phyloP scores from a whole-genome alignment of 2,113 vertebrate species.

The Nyctibius bracteatus region DNA sequence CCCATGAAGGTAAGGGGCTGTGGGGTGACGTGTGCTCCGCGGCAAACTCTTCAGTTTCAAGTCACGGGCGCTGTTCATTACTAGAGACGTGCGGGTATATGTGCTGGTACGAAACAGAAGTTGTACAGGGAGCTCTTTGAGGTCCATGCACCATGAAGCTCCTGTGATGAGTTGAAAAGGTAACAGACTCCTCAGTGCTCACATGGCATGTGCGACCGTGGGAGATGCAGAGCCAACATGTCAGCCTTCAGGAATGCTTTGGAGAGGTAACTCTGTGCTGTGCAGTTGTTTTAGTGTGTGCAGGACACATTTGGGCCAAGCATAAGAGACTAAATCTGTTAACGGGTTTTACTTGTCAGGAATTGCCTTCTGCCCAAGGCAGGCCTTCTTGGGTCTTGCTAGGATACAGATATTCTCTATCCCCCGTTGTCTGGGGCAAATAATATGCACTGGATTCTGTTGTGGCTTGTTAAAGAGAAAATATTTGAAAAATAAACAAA shows the following conservation, averaged over 20 bases:
- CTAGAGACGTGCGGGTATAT: neutral
- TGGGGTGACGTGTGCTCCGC: neutral
- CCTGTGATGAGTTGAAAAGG: neutral
- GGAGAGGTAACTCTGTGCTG: neutral
- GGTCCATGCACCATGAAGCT: neutral
- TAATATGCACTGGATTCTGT: neutral
- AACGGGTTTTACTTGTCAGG: neutral
- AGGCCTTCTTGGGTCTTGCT: neutral
- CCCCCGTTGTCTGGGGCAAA: neutral
- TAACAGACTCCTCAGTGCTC: neutral
- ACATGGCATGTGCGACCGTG: rapidly evolving
- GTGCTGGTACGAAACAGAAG: neutral
- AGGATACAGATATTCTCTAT: neutral
- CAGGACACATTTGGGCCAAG: neutral
- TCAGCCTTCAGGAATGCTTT: neutral
- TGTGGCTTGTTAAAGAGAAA: conserved; percentile 38
- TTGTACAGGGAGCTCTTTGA: neutral
- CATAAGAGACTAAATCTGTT: neutral
- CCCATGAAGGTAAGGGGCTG: neutral
- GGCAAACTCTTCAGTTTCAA: neutral
- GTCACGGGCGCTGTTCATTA: rapidly evolving
- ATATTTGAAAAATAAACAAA: conserved; percentile 42
- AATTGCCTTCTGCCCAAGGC: conserved; percentile 17
- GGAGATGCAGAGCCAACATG: neutral
- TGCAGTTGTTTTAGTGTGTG: neutral